Conservation (phyloP, 2,888 invertebrate genomes). For the Lamellibrachia satsuma region DNA sequence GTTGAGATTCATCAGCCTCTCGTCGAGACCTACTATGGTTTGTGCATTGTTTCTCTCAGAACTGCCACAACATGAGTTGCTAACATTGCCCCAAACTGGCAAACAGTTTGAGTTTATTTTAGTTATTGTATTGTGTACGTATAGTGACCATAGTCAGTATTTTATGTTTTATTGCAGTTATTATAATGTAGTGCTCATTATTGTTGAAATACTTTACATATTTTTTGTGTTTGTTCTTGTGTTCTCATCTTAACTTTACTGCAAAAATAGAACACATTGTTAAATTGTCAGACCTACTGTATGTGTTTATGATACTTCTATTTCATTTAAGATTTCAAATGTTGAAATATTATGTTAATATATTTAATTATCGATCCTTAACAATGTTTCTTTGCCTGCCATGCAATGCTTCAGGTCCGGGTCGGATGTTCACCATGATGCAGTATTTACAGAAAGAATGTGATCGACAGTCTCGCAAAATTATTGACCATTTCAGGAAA, state of each 20-base stretch:
- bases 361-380: not conserved
- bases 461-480: constrained; percentile 73
- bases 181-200: too few species aligned
- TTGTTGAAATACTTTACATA: too few species aligned
- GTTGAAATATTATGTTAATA: not conserved
- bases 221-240: too few species aligned
- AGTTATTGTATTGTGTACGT: too few species aligned
- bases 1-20: constrained; percentile 89
- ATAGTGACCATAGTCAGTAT: too few species aligned
- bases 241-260: not conserved
- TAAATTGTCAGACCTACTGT: too few species aligned
- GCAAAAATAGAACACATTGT: not conserved
- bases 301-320: not conserved
- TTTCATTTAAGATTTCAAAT: not conserved
- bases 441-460: constrained; percentile 74
- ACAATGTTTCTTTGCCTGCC: not conserved
- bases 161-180: too few species aligned
- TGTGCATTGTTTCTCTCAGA: constrained; percentile 34
- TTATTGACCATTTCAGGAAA: constrained; percentile 79
- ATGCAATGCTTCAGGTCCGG: constrained; percentile 70
- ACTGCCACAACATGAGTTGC: too few species aligned
- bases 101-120: too few species aligned
- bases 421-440: constrained; percentile 77
- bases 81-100: too few species aligned
- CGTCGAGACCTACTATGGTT: constrained; percentile 87